phyloP scores from a whole-genome alignment of 2,113 vertebrate genomes.

The Monarcha castaneiventris region DNA sequence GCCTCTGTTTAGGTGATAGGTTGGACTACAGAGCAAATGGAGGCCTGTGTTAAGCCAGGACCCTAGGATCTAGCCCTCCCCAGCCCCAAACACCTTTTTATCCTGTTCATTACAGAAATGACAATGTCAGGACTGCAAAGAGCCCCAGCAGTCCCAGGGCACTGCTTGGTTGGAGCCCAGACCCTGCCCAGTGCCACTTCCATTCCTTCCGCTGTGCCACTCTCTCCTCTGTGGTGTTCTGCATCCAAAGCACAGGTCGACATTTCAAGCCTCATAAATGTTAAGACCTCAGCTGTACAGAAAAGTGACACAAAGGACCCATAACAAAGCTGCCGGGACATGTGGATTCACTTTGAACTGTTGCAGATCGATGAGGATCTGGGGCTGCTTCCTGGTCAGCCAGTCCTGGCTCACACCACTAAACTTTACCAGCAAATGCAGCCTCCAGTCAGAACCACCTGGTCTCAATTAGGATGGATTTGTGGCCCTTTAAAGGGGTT shows the following conservation, averaged over 20 bases:
- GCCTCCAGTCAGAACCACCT: not conserved
- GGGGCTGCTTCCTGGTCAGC: not conserved
- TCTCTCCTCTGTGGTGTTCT: not conserved
- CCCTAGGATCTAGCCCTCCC: not conserved
- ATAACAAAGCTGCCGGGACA: not conserved
- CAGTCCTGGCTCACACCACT: not conserved
- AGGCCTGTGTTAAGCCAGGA: not conserved
- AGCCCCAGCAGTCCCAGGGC: not conserved
- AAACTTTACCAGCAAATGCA: not conserved
- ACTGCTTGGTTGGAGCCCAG: not conserved
- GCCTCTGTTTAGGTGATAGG: accelerated
- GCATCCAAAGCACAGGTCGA: not conserved
- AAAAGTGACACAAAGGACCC: not conserved
- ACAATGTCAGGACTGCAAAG: not conserved
- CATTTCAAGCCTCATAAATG: not conserved
- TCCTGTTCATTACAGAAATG: not conserved
- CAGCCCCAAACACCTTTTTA: not conserved
- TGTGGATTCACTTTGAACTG: not conserved
- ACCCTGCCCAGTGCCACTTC: not conserved
- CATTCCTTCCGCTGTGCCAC: not conserved
- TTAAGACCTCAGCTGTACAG: not conserved
- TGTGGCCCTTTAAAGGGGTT: slow-evolving; percentile 3
- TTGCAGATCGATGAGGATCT: not conserved
- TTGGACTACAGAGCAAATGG: not conserved
- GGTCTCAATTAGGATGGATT: slow-evolving; percentile 13